Evolutionary conservation across 2,797 vertebrate genomes (phyloP).

Genomic region (Ptychadena robeensis): DNA sequence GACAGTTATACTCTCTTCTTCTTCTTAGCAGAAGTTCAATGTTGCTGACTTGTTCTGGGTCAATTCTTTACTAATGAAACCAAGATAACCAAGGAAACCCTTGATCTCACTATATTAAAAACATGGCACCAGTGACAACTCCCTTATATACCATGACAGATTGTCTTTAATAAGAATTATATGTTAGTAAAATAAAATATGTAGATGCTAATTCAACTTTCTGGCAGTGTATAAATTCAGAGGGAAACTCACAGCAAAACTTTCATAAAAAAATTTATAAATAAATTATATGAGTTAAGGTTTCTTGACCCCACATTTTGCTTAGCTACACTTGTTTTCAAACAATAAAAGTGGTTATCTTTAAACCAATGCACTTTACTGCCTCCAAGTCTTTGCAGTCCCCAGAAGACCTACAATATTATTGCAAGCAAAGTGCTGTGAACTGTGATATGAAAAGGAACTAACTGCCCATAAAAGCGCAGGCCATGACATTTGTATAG

Average conservation of each 20-base stretch:
- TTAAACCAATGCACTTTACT: conserved; percentile 38
- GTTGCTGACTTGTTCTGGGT: too few relatives aligned
- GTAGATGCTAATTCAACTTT: not conserved
- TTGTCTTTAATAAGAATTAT: not conserved
- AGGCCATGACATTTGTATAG: conserved; percentile 44
- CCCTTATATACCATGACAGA: not conserved
- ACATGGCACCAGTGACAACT: not conserved
- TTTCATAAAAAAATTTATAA: too few relatives aligned
- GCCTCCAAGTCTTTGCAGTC: conserved; percentile 14
- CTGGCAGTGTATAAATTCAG: not conserved
- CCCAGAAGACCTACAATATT: conserved; percentile 46
- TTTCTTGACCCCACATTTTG: conserved; percentile 25
- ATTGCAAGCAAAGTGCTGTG: conserved; percentile 49
- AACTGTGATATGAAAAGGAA: conserved; percentile 45
- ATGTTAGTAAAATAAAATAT: not conserved
- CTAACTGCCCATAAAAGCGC: conserved; percentile 48
- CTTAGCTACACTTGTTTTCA: conserved; percentile 32
- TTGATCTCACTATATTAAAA: not conserved
- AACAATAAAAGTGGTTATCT: conserved; percentile 34
- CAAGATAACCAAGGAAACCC: too few relatives aligned
- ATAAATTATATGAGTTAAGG: conserved; percentile 18
- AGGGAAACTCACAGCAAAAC: not conserved
- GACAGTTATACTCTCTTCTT: too few relatives aligned
- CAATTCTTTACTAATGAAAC: too few relatives aligned
- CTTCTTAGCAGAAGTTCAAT: too few relatives aligned